Evolutionary conservation across 2,797 vertebrate species (phyloP).

Genomic region (Anas capensis): DNA sequence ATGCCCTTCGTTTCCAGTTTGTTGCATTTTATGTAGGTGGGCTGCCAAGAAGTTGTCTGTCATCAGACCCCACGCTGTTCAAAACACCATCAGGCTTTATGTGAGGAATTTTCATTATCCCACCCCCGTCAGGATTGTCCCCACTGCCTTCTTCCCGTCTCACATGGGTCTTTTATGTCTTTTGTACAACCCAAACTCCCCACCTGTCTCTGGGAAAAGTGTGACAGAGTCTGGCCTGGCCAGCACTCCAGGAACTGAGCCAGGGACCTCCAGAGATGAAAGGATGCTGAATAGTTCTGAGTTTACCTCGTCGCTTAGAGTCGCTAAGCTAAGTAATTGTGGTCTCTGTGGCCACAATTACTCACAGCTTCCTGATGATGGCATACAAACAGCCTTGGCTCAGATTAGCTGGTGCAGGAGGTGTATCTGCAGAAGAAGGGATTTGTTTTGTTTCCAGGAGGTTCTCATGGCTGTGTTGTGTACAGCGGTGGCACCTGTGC

Average conservation of each 20-base stretch:
- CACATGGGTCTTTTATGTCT: neutral
- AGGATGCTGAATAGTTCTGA: neutral
- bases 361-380: neutral
- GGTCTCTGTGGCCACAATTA: neutral
- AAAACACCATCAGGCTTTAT: neutral
- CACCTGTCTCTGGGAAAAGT: neutral
- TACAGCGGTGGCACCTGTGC: neutral
- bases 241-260: neutral
- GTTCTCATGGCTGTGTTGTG: neutral
- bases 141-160: neutral
- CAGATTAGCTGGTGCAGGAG: neutral
- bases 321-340: neutral
- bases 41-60: constrained; percentile 22
- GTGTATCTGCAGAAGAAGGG: neutral
- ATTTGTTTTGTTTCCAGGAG: neutral
- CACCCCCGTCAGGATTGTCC: neutral
- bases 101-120: neutral
- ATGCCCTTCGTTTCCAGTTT: neutral
- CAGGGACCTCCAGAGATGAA: neutral
- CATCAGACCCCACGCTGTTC: neutral
- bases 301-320: neutral
- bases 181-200: neutral
- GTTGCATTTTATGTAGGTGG: neutral
- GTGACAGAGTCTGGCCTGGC: neutral
- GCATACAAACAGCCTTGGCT: neutral